phyloP scores from a whole-genome alignment of 92 coral and sea anemone genomes.

The Desmophyllum pertusum region DNA sequence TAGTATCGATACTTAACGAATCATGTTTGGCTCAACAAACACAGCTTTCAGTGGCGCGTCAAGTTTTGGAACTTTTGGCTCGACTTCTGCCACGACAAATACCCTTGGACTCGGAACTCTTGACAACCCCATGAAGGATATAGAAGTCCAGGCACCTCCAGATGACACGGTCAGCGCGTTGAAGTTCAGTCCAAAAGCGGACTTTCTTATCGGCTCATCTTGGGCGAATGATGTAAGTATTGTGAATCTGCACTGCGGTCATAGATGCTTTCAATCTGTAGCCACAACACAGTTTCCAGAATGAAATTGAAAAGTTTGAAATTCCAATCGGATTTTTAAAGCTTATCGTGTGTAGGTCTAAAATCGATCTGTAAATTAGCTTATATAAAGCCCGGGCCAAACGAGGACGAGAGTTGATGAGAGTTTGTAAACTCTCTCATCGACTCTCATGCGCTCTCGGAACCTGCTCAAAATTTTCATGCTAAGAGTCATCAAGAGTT shows the following conservation, averaged over 20 bases:
- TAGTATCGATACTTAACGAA: neutral
- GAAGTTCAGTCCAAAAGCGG: slow-evolving; percentile 89
- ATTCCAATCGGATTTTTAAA: neutral
- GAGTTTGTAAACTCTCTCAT: too few relatives aligned
- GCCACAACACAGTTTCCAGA: neutral
- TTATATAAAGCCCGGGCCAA: too few relatives aligned
- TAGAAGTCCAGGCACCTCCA: slow-evolving; percentile 86
- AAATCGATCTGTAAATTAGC: neutral
- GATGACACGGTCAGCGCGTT: slow-evolving; percentile 88
- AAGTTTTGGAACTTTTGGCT: slow-evolving; percentile 71
- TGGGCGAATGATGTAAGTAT: slow-evolving; percentile 97
- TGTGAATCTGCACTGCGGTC: neutral
- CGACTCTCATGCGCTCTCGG: too few relatives aligned
- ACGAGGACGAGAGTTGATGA: too few relatives aligned
- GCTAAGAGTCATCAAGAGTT: too few relatives aligned
- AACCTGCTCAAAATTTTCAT: too few relatives aligned
- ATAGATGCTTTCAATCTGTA: too few relatives aligned
- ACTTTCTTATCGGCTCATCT: slow-evolving; percentile 90
- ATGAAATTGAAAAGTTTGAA: neutral
- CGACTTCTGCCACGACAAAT: slow-evolving; percentile 46
- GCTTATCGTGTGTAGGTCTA: too few relatives aligned
- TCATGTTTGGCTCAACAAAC: slow-evolving; percentile 71
- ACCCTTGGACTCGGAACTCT: slow-evolving; percentile 77
- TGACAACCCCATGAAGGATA: slow-evolving; percentile 94
- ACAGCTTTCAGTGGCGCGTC: slow-evolving; percentile 65